Base-by-base conservation (phyloP, 2,797 vertebrate species). In the Neosilurus mollespiculum region DNA sequence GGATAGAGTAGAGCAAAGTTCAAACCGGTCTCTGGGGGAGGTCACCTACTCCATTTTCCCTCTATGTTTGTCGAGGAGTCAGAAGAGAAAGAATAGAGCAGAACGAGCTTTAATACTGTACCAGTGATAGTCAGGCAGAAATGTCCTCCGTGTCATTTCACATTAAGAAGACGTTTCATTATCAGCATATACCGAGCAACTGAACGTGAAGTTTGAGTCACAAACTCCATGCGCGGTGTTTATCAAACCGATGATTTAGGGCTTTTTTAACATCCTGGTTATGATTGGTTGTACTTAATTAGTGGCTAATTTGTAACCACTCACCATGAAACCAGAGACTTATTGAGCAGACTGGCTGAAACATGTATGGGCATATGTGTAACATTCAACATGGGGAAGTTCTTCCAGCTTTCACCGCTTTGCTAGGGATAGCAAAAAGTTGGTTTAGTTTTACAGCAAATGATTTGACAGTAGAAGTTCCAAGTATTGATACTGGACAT, bases 1-100 rank as follows among this genome's bases (percentile, higher is more conserved):
- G 10, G 37, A 72, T 73, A 77, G 49, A 87, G 22, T 80, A 82
- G 83, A 70, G 67, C 78, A 61, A 85, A 81, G 80, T 87, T 82
- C 81, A 85, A 53, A 30, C 15, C 59, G 0, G 18, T n/a, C 77
- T 86, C 65, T 53, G 43, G 22, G 26, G 67, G 53, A 79, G 30
- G 79, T 53, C 43, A 34, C 53, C 37, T 83, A 72, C 83, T 88
- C 72, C 62, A 58, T 67, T 85, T 81, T 85, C 83, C 67, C 30
- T 75, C 69, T 80, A 67, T 61, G 54, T 34, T 78, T 58, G 53
- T 15, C 16, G 49, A 24, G 49, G n/a, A 43, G 66, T 24, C 20
- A n/a, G 7, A 8, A 73, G 71, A 61, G 51, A 81, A 77, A 73
- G 61, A 64, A 67, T 1, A 54, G 59, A 84, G 64, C 53, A 20